These are phyloP conservation scores for Spisula subtruncata DNA, from an alignment of 2,888 invertebrate species.

Conservation along the genomic window DNA sequence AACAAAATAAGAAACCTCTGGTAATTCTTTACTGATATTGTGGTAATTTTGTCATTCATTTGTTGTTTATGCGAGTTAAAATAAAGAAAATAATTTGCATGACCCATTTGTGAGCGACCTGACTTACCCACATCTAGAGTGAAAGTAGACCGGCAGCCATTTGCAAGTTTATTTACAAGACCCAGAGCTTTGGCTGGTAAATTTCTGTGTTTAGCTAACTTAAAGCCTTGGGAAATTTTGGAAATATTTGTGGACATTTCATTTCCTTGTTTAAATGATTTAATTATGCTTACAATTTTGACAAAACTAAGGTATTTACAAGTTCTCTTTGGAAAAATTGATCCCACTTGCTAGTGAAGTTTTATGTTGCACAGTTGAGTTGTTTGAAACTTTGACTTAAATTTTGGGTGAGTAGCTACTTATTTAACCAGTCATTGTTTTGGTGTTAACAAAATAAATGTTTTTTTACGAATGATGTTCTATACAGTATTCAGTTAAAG, in stretches of 20 bases:
- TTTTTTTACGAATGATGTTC: too few relatives aligned
- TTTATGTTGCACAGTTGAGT: too few relatives aligned
- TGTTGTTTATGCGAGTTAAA: not conserved
- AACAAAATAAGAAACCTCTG: not conserved
- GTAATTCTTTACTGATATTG: not conserved
- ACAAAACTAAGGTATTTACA: too few relatives aligned
- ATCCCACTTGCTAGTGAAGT: too few relatives aligned
- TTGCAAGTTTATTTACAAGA: not conserved
- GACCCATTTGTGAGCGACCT: not conserved
- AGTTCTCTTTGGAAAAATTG: too few relatives aligned
- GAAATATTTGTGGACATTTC: not conserved
- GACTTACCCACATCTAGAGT: not conserved
- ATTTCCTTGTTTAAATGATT: too few relatives aligned
- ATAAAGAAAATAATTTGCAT: not conserved
- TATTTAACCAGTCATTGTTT: too few relatives aligned
- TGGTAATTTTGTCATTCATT: not conserved
- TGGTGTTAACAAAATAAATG: too few relatives aligned
- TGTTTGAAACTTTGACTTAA: too few relatives aligned
- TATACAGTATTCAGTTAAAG: too few relatives aligned
- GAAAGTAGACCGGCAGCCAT: constrained; percentile 8
- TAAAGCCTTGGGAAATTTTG: not conserved
- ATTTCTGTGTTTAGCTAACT: not conserved
- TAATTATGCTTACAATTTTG: too few relatives aligned
- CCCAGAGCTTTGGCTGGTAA: not conserved
- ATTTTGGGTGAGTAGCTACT: too few relatives aligned